These are phyloP conservation scores for Artibeus lituratus DNA, from an alignment of 2,797 vertebrate species.

Conservation along the genomic window DNA sequence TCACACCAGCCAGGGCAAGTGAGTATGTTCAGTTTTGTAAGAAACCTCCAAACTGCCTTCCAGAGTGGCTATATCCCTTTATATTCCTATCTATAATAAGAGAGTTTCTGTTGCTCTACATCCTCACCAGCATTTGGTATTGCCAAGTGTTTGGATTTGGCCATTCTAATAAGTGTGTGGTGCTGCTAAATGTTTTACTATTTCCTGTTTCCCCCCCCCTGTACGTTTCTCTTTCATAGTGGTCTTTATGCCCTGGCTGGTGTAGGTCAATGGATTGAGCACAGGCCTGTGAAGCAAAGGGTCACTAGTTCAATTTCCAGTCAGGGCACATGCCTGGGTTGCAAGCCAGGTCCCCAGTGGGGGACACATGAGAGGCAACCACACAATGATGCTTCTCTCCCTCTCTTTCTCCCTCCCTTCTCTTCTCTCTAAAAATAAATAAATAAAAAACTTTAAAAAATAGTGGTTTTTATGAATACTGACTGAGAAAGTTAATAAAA, in stretches of 20 bases:
- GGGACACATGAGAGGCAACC: too few relatives aligned
- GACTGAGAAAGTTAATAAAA: neutral
- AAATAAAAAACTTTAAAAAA: too few relatives aligned
- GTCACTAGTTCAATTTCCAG: too few relatives aligned
- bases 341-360: too few relatives aligned
- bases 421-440: too few relatives aligned
- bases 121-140: neutral
- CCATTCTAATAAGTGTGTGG: neutral
- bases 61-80: neutral
- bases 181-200: neutral
- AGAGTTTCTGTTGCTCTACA: neutral
- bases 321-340: too few relatives aligned
- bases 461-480: neutral
- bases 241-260: neutral
- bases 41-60: neutral
- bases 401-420: too few relatives aligned
- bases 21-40: neutral
- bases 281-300: too few relatives aligned
- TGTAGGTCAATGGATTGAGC: too few relatives aligned
- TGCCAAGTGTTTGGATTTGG: neutral
- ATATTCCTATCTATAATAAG: neutral
- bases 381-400: too few relatives aligned
- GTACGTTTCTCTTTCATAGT: neutral
- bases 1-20: neutral
- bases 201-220: neutral